phyloP scores from a whole-genome alignment of 2,888 invertebrate species.

The Meandrusa payeni region DNA sequence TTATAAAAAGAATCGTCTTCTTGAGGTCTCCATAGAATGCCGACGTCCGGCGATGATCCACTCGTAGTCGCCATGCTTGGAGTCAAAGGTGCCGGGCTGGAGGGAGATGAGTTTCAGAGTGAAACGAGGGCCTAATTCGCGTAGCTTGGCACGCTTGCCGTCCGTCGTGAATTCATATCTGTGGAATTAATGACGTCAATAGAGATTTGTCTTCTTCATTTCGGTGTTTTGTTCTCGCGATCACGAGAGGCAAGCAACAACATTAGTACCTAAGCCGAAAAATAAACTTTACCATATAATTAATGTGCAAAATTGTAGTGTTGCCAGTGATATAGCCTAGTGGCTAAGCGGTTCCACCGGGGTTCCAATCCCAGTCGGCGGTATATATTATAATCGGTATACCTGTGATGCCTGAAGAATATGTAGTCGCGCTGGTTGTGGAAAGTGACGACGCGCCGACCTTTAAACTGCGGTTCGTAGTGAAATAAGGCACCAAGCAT shows the following conservation, averaged over 20 bases:
- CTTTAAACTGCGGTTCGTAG: slow-evolving; percentile 96
- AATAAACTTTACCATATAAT: too few species aligned
- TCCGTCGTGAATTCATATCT: slow-evolving; percentile 95
- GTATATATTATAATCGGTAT: too few species aligned
- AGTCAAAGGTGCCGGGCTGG: slow-evolving; percentile 98
- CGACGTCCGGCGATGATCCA: slow-evolving; percentile 96
- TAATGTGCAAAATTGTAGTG: too few species aligned
- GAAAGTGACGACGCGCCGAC: slow-evolving; percentile 96
- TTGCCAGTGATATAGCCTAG: too few species aligned
- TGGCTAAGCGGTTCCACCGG: too few species aligned
- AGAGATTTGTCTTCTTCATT: too few species aligned
- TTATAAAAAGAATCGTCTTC: slow-evolving; percentile 95
- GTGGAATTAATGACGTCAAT: slow-evolving; percentile 36
- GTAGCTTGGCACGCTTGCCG: slow-evolving; percentile 86
- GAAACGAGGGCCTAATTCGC: slow-evolving; percentile 98
- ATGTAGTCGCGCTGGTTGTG: slow-evolving; percentile 99
- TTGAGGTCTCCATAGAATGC: slow-evolving; percentile 95
- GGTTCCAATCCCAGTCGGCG: too few species aligned
- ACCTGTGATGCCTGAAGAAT: slow-evolving; percentile 98
- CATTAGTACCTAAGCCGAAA: too few species aligned
- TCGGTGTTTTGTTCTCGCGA: too few species aligned
- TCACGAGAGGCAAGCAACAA: too few species aligned
- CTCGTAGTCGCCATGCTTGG: slow-evolving; percentile 97
- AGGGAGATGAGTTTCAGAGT: slow-evolving; percentile 95
- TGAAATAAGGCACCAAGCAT: slow-evolving; percentile 97